These are phyloP conservation scores for Drosophila micromelanica DNA, from an alignment of 1,140 invertebrate species.

Conservation along the genomic window DNA sequence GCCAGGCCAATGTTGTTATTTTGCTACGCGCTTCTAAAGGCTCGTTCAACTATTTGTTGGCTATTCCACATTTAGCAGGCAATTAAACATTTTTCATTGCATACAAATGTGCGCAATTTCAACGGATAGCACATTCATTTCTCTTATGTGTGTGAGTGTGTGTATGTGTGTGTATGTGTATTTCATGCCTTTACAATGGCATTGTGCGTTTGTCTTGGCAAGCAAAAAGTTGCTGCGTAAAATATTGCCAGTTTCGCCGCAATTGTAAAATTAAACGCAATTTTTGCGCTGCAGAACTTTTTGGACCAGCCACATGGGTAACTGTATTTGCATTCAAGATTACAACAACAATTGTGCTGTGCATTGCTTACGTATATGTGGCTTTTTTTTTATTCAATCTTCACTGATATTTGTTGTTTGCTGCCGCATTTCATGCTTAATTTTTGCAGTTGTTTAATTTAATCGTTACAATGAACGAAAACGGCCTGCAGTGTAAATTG, in stretches of 20 bases:
- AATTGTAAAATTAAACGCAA: conserved; percentile 48
- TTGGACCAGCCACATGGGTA: neutral
- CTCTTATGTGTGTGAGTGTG: neutral
- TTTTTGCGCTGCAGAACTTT: conserved; percentile 35
- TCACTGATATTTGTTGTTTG: conserved; percentile 4
- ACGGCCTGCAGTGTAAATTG: neutral
- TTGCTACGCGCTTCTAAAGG: conserved; percentile 50
- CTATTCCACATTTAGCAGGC: conserved; percentile 77
- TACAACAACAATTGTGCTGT: conserved; percentile 23
- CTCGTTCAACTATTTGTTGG: conserved; percentile 62
- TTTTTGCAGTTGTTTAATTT: conserved; percentile 8
- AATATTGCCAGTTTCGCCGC: conserved; percentile 53
- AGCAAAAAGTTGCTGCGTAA: conserved; percentile 53
- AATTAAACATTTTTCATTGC: conserved; percentile 82
- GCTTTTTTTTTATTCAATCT: neutral
- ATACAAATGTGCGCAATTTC: conserved; percentile 66
- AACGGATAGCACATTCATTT: conserved; percentile 3
- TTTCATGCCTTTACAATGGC: neutral
- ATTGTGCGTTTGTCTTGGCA: conserved; percentile 21
- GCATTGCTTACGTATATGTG: neutral
- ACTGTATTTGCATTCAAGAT: conserved; percentile 68
- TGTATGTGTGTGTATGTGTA: conserved; percentile 3
- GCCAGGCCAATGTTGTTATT: conserved; percentile 22
- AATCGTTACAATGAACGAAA: neutral
- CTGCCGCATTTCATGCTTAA: conserved; percentile 1